Evolutionary conservation across 2,888 invertebrate species (phyloP).

Genomic region (Scrobipalpa costella): DNA sequence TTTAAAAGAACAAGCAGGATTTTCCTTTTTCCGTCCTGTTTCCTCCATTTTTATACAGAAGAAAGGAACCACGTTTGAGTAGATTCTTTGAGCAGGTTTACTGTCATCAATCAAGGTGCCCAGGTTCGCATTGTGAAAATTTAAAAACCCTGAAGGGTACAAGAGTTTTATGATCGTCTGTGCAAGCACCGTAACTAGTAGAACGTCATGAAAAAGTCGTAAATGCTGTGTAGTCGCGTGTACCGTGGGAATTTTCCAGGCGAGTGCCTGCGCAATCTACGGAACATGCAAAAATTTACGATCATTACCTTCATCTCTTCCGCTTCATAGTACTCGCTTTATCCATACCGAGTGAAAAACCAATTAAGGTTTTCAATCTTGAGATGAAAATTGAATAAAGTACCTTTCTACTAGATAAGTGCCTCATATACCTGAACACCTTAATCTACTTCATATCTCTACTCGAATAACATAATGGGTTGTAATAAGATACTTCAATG

Average conservation of each 20-base stretch:
- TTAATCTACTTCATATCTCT: too few species aligned
- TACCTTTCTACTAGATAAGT: too few species aligned
- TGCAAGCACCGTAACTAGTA: slow-evolving; percentile 54
- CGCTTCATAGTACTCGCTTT: slow-evolving; percentile 11
- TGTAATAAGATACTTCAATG: too few species aligned
- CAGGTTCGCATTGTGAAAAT: slow-evolving; percentile 39
- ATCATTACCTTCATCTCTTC: slow-evolving; percentile 45
- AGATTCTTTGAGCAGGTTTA: neutral
- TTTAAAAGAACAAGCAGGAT: neutral
- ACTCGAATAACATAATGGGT: too few species aligned
- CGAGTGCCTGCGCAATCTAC: slow-evolving; percentile 59
- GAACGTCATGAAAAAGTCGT: slow-evolving; percentile 70
- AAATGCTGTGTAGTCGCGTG: slow-evolving; percentile 67
- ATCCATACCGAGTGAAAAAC: neutral
- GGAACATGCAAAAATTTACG: slow-evolving; percentile 70
- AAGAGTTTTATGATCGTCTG: slow-evolving; percentile 64
- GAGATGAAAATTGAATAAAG: too few species aligned
- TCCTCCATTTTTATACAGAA: neutral
- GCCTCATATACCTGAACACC: too few species aligned
- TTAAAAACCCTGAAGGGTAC: slow-evolving; percentile 42
- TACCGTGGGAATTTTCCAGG: slow-evolving; percentile 69
- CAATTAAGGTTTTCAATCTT: neutral
- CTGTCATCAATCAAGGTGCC: neutral
- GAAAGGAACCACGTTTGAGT: neutral
- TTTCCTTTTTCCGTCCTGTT: slow-evolving; percentile 1